A percentile compares a stretch with the other conserved stretches of the same genome.
Evolutionary conservation across 1,140 invertebrate species (phyloP).

Genomic region (Belonocnema kinseyi): DNA sequence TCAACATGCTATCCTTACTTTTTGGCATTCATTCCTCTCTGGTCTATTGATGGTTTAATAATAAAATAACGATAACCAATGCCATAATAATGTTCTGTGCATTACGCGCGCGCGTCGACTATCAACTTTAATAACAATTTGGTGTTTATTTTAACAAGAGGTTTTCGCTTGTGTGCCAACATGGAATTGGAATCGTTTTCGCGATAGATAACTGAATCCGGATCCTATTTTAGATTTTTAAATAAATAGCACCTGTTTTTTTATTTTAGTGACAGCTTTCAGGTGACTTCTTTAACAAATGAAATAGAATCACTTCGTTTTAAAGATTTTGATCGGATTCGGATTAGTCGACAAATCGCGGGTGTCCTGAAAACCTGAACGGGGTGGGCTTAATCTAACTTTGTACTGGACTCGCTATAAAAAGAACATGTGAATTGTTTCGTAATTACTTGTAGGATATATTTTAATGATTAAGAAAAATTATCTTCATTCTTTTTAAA

Average conservation of each 20-base stretch:
- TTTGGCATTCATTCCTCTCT: background rate
- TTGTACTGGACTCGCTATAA: background rate
- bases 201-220: constrained; percentile 7
- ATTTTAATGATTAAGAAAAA: too few relatives aligned
- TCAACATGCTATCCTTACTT: background rate
- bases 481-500: too few relatives aligned
- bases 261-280: background rate
- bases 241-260: background rate
- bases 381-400: background rate
- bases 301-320: constrained; percentile 16
- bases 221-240: constrained; percentile 2
- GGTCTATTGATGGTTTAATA: background rate
- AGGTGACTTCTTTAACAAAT: background rate
- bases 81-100: background rate
- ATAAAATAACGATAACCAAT: constrained; percentile 3
- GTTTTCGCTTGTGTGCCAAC: constrained; percentile 9
- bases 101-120: constrained; percentile 16
- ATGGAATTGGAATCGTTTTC: background rate
- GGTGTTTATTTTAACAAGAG: constrained; percentile 2
- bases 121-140: constrained; percentile 11
- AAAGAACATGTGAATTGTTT: constrained; percentile 2
- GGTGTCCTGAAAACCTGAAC: constrained; percentile 7
- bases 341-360: constrained; percentile 10
- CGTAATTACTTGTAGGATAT: too few relatives aligned
- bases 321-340: constrained; percentile 14